Evolutionary conservation across 1,140 invertebrate genomes (phyloP), one percentile per base, ranked within the genome.

Genomic region (Neuroterus valhalla): DNA sequence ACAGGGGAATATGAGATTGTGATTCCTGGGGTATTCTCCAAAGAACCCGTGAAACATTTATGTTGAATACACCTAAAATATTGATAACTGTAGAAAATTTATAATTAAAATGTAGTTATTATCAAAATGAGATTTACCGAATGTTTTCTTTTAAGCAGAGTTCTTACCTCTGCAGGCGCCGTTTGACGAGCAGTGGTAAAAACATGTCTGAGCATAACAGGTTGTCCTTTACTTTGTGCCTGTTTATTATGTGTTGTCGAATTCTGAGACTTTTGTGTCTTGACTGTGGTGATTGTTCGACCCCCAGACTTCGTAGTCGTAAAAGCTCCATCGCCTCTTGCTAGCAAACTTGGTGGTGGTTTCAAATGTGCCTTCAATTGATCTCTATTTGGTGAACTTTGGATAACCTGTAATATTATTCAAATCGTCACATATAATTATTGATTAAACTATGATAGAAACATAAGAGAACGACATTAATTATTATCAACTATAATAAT

Each of bases 301-400:
- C 88, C 88, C 3, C 87, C 87, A 3, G 86, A 80, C 79, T 91
- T 88, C 76, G 74, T 88, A 0, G 89, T 87, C 3, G 88, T 88
- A 44, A 88, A 87, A 38, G 87, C 79, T 21, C 88, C 89, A 66
- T 89, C 87, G 45, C 83, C 87, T 72, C 86, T 89, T 1, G 91
- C 90, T n/a, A 96, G 89, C 46, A 96, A 90, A 68, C 94, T 93
- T 1, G 96, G 96, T 8, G 96, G 95, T 72, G 94, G 94, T 71
- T 96, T 95, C 74, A 97, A 88, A 82, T 97, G 96, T 17, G 94
- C 94, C 74, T 95, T 93, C n/a, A 97, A 85, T 84, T 96, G 96
- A 86, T 96, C 95, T 21, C 96, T 90, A 88, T 97, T 97, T 0
- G 95, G 96, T 83, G 95, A 96, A 84, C 96, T 97, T 89, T 97